Evolutionary conservation across 2,113 vertebrate species (phyloP), one percentile per base, ranked within the genome.

Genomic region (Vicugna pacos): DNA sequence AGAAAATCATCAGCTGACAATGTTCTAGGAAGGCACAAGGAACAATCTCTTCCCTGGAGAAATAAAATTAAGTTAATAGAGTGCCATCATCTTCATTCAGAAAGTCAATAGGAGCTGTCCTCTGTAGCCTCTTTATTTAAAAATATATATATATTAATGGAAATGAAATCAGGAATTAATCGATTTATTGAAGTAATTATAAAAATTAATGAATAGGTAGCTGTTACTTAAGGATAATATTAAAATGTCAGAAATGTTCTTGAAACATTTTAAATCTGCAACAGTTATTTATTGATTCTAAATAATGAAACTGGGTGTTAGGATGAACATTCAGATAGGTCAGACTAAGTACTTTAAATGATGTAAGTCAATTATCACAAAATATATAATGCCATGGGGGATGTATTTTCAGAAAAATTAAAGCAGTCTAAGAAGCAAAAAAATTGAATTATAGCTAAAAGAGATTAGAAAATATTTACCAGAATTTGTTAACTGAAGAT

Each of bases 261-360:
- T 69, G n/a, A 83, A 81, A 77, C 6, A 15, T 42, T 84, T 82
- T 75, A 28, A 88, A 70, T 62, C 30, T 65, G 1, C 0, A 60
- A 19, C 2, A 52, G 13, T 70, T 85, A 38, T 28, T 96, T 80
- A 86, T 52, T 91, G 30, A 62, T 75, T 93, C 10, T 76, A 79
- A 87, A 89, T 65, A 58, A 69, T 54, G 73, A 90, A 93, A 83
- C 20, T 10, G 3, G 58, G 16, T 83, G 15, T 42, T 79, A 80
- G 22, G 7, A 60, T 91, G 24, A 72, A 75, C 9, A 58, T 77
- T 76, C 30, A 89, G 26, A 62, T 87, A 86, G 8, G 28, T 58
- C 52, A 89, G 72, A 92, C 28, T 90, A 84, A 90, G 90, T 35
- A 75, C 48, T 91, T 65, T 96, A 69, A 81, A 80, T 64, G 17